These are phyloP conservation scores for Rhagium mordax DNA, from an alignment of 2,888 invertebrate species.

Conservation along the genomic window DNA sequence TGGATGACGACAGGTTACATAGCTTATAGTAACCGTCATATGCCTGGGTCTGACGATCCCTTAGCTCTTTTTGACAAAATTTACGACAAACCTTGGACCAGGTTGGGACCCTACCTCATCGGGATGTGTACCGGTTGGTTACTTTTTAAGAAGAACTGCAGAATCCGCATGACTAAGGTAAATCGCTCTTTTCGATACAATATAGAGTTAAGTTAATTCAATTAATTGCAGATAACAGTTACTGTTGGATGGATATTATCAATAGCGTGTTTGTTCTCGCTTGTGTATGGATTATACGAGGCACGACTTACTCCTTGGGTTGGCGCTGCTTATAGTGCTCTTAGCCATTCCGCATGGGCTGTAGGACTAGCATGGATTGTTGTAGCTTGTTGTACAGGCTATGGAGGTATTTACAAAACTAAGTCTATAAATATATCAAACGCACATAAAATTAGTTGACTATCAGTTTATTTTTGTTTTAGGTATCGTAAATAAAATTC, in stretches of 20 bases:
- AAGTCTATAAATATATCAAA: background rate
- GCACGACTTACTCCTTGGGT: conserved; percentile 78
- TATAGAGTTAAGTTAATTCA: too few species aligned
- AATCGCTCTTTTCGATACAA: conserved; percentile 43
- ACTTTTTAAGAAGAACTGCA: conserved; percentile 86
- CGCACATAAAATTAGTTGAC: background rate
- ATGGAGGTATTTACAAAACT: conserved; percentile 77
- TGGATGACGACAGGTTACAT: conserved; percentile 87
- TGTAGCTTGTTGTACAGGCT: conserved; percentile 87
- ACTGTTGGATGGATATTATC: conserved; percentile 81
- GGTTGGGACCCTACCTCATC: conserved; percentile 87
- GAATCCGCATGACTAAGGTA: conserved; percentile 82
- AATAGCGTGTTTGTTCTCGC: conserved; percentile 77
- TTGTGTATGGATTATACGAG: conserved; percentile 86
- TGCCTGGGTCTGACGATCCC: conserved; percentile 85
- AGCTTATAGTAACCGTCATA: conserved; percentile 84
- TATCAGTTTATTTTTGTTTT: conserved; percentile 35
- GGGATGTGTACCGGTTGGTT: conserved; percentile 90
- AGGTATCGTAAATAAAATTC: conserved; percentile 79
- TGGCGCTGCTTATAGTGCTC: conserved; percentile 85
- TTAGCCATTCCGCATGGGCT: conserved; percentile 90
- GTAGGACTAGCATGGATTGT: conserved; percentile 87
- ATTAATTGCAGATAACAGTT: conserved; percentile 77
- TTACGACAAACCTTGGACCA: conserved; percentile 92
- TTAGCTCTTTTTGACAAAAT: conserved; percentile 90